These are phyloP conservation scores for Tribolium castaneum DNA, from an alignment of 1,140 invertebrate species.

Conservation along the genomic window DNA sequence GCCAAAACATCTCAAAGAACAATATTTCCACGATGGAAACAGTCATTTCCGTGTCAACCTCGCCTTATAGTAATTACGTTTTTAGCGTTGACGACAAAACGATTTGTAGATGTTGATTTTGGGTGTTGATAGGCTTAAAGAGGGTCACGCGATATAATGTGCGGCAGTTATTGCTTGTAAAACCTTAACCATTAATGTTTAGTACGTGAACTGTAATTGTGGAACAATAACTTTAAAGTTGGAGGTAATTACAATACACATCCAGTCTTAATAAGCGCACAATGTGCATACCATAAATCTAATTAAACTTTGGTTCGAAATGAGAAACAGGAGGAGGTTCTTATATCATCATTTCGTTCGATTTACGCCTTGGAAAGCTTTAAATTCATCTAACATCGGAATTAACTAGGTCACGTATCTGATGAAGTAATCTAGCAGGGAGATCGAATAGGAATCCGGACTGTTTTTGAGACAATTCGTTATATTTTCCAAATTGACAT, in stretches of 20 bases:
- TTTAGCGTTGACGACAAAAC: conserved; percentile 34
- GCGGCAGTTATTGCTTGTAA: conserved; percentile 21
- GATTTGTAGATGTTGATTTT: conserved; percentile 39
- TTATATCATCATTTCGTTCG: conserved; percentile 1
- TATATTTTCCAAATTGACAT: neutral
- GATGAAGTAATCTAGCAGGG: conserved; percentile 15
- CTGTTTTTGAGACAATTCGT: conserved; percentile 1
- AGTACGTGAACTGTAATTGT: conserved; percentile 11
- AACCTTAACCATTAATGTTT: neutral
- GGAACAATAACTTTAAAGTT: conserved; percentile 8
- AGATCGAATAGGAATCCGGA: neutral
- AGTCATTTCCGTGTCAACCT: conserved; percentile 10
- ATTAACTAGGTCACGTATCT: conserved; percentile 22
- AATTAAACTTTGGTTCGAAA: neutral
- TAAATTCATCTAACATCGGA: conserved; percentile 26
- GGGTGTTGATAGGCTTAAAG: conserved; percentile 9
- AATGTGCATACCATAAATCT: neutral
- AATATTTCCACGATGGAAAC: too few relatives aligned
- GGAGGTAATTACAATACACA: conserved; percentile 17
- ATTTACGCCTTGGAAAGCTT: neutral
- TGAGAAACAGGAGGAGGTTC: neutral
- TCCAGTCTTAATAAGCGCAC: conserved; percentile 7
- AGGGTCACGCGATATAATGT: conserved; percentile 37
- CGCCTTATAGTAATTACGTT: conserved; percentile 15
- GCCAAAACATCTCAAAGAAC: too few relatives aligned